These are phyloP conservation scores for Sphaerodactylus townsendi DNA, from an alignment of 2,113 vertebrate genomes.

Conservation along the genomic window DNA sequence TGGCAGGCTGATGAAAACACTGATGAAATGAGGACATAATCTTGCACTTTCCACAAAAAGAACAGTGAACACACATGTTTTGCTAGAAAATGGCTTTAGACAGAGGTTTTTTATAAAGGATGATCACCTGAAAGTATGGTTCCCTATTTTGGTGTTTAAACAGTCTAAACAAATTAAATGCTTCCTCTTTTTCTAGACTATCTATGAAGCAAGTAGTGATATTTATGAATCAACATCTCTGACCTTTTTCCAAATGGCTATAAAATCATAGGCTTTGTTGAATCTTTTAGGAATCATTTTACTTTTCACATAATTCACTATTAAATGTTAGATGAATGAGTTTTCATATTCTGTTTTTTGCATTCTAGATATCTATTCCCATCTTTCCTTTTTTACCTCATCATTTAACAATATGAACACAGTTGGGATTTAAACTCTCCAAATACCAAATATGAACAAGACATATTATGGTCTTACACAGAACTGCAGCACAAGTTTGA, in stretches of 20 bases:
- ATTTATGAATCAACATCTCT: constrained; percentile 21
- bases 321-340: constrained; percentile 1
- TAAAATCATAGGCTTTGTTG: constrained; percentile 23
- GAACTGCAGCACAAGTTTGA: constrained; percentile 56
- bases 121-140: not conserved
- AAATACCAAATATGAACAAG: constrained; percentile 62
- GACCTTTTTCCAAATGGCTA: constrained; percentile 34
- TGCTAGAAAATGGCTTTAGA: not conserved
- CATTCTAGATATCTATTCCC: constrained; percentile 57
- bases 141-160: constrained; percentile 31
- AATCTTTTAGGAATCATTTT: constrained; percentile 31
- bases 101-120: not conserved
- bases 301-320: constrained; percentile 47
- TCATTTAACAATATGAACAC: constrained; percentile 47
- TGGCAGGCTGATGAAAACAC: not conserved
- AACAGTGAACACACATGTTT: not conserved
- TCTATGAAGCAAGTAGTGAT: not conserved
- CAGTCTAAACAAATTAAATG: constrained; percentile 13
- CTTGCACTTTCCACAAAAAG: not conserved
- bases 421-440: constrained; percentile 52
- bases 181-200: constrained; percentile 18
- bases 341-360: constrained; percentile 43
- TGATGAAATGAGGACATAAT: not conserved
- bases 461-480: constrained; percentile 48
- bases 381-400: constrained; percentile 42